phyloP scores from a whole-genome alignment of 2,797 vertebrate species.

The Scyliorhinus canicula region DNA sequence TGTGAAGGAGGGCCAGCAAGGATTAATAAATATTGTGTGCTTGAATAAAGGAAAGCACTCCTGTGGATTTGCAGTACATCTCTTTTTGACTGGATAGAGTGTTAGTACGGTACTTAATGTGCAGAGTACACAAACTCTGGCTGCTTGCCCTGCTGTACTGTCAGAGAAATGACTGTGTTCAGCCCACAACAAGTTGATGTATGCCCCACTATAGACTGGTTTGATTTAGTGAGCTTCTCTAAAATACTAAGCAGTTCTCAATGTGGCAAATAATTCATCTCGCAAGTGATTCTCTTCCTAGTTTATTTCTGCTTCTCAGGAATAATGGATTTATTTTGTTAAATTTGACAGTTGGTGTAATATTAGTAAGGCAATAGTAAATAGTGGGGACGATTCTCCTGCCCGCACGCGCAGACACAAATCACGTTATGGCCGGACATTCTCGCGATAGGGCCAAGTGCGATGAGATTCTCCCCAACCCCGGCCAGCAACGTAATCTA shows the following conservation, averaged over 20 bases:
- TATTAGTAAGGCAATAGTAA: background rate
- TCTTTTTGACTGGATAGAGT: background rate
- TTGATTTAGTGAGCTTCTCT: background rate
- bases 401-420: no score
- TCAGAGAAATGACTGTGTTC: background rate
- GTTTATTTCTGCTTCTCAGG: background rate
- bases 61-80: background rate
- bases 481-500: no score
- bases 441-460: no score
- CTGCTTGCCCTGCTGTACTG: background rate
- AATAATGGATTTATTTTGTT: background rate
- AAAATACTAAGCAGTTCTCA: background rate
- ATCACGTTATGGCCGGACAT: no score
- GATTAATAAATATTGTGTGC: background rate
- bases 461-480: no score
- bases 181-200: background rate
- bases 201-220: background rate
- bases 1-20: background rate
- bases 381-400: no score
- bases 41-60: background rate
- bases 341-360: background rate
- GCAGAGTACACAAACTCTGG: background rate
- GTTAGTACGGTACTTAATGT: background rate
- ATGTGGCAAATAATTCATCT: background rate
- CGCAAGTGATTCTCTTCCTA: background rate